These are phyloP conservation scores for Lophius piscatorius DNA, from an alignment of 2,113 vertebrate species.

Conservation along the genomic window DNA sequence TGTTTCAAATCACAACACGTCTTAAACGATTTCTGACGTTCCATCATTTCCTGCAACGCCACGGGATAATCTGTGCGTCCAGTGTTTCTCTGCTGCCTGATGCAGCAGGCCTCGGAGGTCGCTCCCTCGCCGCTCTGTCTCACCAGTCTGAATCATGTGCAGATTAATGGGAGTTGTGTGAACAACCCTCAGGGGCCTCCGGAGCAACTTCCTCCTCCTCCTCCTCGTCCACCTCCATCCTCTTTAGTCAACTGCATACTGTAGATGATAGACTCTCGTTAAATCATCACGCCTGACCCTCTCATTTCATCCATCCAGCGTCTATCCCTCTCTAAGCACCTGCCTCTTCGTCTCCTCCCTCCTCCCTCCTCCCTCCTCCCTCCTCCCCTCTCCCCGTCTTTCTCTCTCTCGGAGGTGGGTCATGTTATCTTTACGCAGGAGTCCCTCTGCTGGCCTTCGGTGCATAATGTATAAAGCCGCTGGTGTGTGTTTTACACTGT, in stretches of 20 bases:
- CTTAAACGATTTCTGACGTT: constrained; percentile 14
- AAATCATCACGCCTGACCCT: constrained; percentile 67
- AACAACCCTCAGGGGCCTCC: constrained; percentile 56
- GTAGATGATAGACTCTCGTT: constrained; percentile 70
- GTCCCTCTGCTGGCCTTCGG: constrained; percentile 72
- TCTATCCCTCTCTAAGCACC: constrained; percentile 25
- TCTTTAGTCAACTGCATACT: constrained; percentile 41
- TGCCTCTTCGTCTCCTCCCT: background rate
- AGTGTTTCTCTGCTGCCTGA: constrained; percentile 4
- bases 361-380: constrained; percentile 8
- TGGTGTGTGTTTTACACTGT: constrained; percentile 77
- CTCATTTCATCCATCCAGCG: constrained; percentile 49
- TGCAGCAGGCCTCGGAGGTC: background rate
- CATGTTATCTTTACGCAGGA: constrained; percentile 76
- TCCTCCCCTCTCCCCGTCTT: constrained; percentile 2
- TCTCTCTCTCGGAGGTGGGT: constrained; percentile 58
- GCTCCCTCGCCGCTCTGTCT: constrained; percentile 15
- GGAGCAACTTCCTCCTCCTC: constrained; percentile 36
- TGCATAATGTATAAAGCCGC: constrained; percentile 80
- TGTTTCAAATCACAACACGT: constrained; percentile 3
- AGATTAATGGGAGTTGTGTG: constrained; percentile 73
- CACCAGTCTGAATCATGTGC: constrained; percentile 60
- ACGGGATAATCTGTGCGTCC: background rate
- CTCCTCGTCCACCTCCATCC: constrained; percentile 35
- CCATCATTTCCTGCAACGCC: background rate